Conservation (phyloP, 2,113 vertebrate genomes). For the Raja brachyura region DNA sequence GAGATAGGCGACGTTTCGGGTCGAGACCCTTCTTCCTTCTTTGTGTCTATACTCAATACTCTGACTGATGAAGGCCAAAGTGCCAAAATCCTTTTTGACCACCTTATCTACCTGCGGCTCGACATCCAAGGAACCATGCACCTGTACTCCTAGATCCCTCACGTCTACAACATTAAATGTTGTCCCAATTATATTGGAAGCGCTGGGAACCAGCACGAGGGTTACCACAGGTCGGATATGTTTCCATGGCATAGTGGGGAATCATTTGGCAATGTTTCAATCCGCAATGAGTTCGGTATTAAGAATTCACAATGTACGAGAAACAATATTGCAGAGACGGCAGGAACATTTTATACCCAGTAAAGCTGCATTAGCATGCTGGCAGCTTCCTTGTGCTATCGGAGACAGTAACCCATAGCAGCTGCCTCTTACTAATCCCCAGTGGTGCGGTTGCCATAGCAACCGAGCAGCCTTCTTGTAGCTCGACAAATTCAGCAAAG, state of each 20-base stretch:
- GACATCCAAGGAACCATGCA: too few species aligned
- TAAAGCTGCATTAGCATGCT: background rate
- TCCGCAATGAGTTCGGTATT: background rate
- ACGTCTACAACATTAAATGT: background rate
- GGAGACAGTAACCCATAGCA: constrained; percentile 17
- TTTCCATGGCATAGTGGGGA: background rate
- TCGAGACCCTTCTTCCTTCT: too few species aligned
- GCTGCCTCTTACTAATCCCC: constrained; percentile 8
- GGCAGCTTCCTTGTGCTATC: background rate
- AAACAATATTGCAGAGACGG: background rate
- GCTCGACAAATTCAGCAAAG: constrained; percentile 24
- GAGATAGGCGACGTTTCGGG: too few species aligned
- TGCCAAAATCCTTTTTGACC: too few species aligned
- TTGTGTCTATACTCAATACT: too few species aligned
- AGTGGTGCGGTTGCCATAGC: constrained; percentile 15
- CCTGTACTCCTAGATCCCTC: background rate
- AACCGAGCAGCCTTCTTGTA: constrained; percentile 2
- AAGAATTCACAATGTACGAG: background rate
- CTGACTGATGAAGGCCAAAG: too few species aligned
- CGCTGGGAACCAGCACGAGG: background rate
- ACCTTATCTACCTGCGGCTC: too few species aligned
- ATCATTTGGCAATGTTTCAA: background rate
- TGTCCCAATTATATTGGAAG: too few species aligned
- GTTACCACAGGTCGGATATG: background rate
- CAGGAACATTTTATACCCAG: constrained; percentile 10